Percentiles rank a stretch among this genome's conserved stretches.
Evolutionary conservation across 2,888 invertebrate genomes (phyloP).

Genomic region (Netelia inedita): DNA sequence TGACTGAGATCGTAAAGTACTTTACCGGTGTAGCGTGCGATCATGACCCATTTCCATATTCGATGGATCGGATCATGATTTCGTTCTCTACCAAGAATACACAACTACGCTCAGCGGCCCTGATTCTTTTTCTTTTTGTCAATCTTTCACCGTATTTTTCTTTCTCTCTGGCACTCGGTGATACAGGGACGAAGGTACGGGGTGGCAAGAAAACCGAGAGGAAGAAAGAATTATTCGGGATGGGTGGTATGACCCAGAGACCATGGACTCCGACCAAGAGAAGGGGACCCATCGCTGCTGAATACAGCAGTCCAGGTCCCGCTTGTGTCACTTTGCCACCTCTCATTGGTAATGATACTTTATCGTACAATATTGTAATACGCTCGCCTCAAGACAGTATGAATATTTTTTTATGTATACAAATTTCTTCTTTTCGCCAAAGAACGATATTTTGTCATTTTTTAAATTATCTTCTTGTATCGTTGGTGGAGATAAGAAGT

Average conservation of each 20-base stretch:
- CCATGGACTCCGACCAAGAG: constrained; percentile 96
- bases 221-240: constrained; percentile 72
- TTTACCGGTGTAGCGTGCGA: constrained; percentile 27
- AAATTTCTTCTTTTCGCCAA: not conserved
- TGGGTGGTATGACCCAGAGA: constrained; percentile 93
- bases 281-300: constrained; percentile 95
- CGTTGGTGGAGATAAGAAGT: no score
- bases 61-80: constrained; percentile 44
- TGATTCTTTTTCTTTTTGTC: constrained; percentile 28
- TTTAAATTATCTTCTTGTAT: no score
- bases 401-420: not conserved
- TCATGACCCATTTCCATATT: constrained; percentile 57
- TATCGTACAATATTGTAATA: not conserved
- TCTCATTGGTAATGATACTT: constrained; percentile 89
- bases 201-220: constrained; percentile 4
- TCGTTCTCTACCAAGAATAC: constrained; percentile 13
- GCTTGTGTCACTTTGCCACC: constrained; percentile 94
- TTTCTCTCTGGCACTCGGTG: not conserved
- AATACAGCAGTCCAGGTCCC: constrained; percentile 94
- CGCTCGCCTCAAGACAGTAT: no score
- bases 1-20: constrained; percentile 10
- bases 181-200: not conserved
- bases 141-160: constrained; percentile 3
- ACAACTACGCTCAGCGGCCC: not conserved
- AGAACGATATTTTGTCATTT: no score